phyloP scores from a whole-genome alignment of 2,797 vertebrate genomes.

The Girardinus metallicus region DNA sequence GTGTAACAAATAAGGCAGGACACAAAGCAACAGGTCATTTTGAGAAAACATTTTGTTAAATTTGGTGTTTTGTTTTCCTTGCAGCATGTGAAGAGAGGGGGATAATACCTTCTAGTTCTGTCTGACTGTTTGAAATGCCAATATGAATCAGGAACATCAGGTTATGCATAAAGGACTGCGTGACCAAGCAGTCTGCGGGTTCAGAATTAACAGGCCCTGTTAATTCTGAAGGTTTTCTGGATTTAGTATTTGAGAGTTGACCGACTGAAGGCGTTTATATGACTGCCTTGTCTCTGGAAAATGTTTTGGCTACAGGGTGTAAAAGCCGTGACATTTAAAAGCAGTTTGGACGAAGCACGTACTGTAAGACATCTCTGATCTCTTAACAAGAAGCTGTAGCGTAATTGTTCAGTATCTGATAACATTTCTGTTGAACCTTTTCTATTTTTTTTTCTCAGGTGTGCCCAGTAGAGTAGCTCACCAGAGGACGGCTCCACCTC shows the following conservation, averaged over 20 bases:
- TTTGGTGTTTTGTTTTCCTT: not conserved
- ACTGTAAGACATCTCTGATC: not conserved
- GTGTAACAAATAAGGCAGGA: not conserved
- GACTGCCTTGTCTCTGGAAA: not conserved
- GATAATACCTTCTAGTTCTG: not conserved
- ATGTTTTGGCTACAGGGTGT: not conserved
- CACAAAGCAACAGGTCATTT: not conserved
- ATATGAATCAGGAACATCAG: not conserved
- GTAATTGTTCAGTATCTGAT: constrained; percentile 3
- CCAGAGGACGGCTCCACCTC: constrained; percentile 34
- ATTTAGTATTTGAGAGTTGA: not conserved
- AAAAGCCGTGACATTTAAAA: not conserved
- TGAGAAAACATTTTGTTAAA: not conserved
- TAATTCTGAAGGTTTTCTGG: not conserved
- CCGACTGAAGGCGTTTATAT: not conserved
- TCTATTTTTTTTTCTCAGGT: constrained; percentile 55
- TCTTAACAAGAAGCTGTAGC: not conserved
- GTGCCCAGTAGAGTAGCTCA: constrained; percentile 54
- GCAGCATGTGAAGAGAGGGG: not conserved
- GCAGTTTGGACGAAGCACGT: not conserved
- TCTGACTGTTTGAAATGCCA: not conserved
- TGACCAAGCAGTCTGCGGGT: not conserved
- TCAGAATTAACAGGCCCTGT: not conserved
- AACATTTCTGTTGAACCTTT: constrained; percentile 3
- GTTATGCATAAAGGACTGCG: not conserved